Evolutionary conservation across 1,140 invertebrate species (phyloP), one percentile per base, ranked within the genome.

Genomic region (Scaptomyza graminum): DNA sequence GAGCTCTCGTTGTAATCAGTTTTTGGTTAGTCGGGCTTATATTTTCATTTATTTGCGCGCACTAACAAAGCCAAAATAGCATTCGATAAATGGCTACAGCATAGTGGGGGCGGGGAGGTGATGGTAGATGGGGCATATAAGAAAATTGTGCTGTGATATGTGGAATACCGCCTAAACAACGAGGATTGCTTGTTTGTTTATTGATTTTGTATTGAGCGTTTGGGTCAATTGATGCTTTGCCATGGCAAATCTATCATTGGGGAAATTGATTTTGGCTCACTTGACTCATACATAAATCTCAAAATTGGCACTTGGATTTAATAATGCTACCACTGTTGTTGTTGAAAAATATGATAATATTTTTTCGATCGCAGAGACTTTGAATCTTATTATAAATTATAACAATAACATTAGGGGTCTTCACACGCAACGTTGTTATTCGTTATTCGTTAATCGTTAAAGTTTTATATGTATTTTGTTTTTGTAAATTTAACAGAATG

Each of bases 1-100:
- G 55, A 47, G 69, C 54, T 69, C 59, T 68, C 74, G 70, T 74
- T 75, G 81, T 85, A 85, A 85, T 85, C 82, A 87, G 81, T 87
- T 87, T 84, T 81, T 75, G 81, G 82, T 82, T 85, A 87, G 82
- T 78, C 70, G 78, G 81, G 82, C 68, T 84, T 84, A 84, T 87
- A 79, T 87, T 85, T 85, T 85, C 81, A 85, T 85, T 85, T 85
- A 85, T 85, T 87, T 69, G 81, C 66, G 69, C 82, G 57, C 82
- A 50, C 66, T 80, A 39, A 50, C 62, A 76, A 74, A 76, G 56
- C 77, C 63, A 66, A 74, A 84, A 71, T 64, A 68, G 61, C 69
- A 66, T 65, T 65, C 62, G 76, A 65, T 84, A 79, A 64, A 56
- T 13, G 15, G n/a, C 11, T 63, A 68, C 55, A 61, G 56, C 50